Evolutionary conservation across 2,888 invertebrate species (phyloP), one percentile per base, ranked within the genome.

Genomic region (Drosophila pseudotakahashii): DNA sequence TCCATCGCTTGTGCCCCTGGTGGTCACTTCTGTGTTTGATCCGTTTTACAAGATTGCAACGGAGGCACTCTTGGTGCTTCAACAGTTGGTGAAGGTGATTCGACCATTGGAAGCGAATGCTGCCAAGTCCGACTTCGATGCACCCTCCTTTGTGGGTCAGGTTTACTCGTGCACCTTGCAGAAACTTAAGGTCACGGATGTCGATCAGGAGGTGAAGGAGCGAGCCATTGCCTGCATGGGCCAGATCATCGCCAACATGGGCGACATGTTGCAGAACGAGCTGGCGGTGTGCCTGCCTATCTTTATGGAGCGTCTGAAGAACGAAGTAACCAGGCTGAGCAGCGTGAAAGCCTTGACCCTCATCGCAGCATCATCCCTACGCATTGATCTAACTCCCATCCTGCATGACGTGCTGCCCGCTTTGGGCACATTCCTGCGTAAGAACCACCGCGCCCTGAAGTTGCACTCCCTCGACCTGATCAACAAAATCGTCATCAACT

Each of bases 201-300:
- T 99, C 89, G 99, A 99, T 93, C 99, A 99, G 91, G 99, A 99
- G 93, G 99, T 99, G 0, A 99, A 99, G 92, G 99, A 99, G 91
- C 94, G 98, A 26, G 98, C 99, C 10, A 99, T 99, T 75, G 96
- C 98, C 1, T 98, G 99, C 86, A 97, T 98, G 96, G 98, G 98
- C 13, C 98, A 98, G 92, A 96, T 99, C 53, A 94, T 99, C 52
- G 96, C 97, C 70, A 97, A 97, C 91, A 95, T 99, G 79, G 98
- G 98, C 0, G 98, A 98, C 92, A 94, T 95, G 79, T 92, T 98
- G 54, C 93, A 95, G 91, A 93, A 93, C 55, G 97, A 98, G 91
- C 93, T 99, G 60, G 94, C 94, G 1, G 94, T 95, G 6, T 99
- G 98, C 91, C 93, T 99, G 74, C 98, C 99, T 7, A 96, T 99